A percentile compares a stretch with the other conserved stretches of the same genome.
These are phyloP conservation scores for Fistularia commersonii DNA, from an alignment of 2,797 vertebrate genomes.

Conservation along the genomic window DNA sequence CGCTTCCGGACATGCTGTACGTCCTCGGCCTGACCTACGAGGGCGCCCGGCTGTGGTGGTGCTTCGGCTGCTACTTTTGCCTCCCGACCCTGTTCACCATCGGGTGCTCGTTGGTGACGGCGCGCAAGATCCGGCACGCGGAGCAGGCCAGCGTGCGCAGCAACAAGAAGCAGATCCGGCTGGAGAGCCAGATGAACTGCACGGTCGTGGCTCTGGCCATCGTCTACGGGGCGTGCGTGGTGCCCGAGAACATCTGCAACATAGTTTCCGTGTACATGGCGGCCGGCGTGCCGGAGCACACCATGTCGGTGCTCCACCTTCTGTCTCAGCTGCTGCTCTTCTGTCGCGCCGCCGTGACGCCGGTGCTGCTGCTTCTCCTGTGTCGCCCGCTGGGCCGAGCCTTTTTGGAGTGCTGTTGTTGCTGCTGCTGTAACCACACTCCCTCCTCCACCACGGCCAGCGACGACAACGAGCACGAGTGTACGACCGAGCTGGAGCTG, in stretches of 20 bases:
- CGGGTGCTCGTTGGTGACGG: slow-evolving; percentile 91
- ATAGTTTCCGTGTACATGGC: slow-evolving; percentile 97
- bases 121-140: slow-evolving; percentile 87
- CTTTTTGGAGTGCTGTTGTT: slow-evolving; percentile 96
- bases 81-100: slow-evolving; percentile 97
- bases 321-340: slow-evolving; percentile 96
- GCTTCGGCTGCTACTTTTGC: slow-evolving; percentile 98
- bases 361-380: slow-evolving; percentile 90
- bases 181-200: slow-evolving; percentile 99
- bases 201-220: slow-evolving; percentile 95
- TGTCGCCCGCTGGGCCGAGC: slow-evolving; percentile 94
- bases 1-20: slow-evolving; percentile 91
- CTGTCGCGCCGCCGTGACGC: slow-evolving; percentile 92
- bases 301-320: slow-evolving; percentile 91
- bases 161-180: slow-evolving; percentile 93
- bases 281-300: slow-evolving; percentile 86
- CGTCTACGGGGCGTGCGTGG: slow-evolving; percentile 93
- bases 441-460: slow-evolving; percentile 87
- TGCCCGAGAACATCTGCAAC: slow-evolving; percentile 97
- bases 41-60: slow-evolving; percentile 96
- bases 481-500: slow-evolving; percentile 95
- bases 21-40: slow-evolving; percentile 93
- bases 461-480: slow-evolving; percentile 96
- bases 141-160: slow-evolving; percentile 90
- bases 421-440: slow-evolving; percentile 78